These are phyloP conservation scores for Drosophila setifemur DNA, from an alignment of 1,140 invertebrate species.

Conservation along the genomic window DNA sequence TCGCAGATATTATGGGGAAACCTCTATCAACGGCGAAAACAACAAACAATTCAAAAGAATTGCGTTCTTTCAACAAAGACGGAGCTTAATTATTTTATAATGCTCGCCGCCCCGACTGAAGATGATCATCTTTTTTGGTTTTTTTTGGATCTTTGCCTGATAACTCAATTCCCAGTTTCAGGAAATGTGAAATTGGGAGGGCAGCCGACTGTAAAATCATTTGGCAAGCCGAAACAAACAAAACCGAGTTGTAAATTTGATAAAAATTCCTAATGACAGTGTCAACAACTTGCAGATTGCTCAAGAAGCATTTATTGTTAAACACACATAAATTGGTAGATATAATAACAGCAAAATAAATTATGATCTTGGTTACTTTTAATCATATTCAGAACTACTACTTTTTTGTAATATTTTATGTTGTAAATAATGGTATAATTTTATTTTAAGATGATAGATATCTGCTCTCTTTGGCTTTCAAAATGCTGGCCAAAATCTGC, in stretches of 20 bases:
- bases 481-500: no score
- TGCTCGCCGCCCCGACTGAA: background rate
- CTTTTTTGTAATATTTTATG: no score
- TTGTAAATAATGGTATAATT: no score
- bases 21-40: conserved; percentile 22
- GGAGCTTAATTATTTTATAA: conserved; percentile 36
- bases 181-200: no score
- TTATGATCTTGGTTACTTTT: no score
- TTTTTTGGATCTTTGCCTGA: conserved; percentile 4
- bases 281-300: conserved; percentile 23
- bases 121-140: conserved; percentile 12
- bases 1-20: conserved; percentile 23
- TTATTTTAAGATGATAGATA: no score
- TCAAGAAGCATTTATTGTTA: no score
- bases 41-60: conserved; percentile 40
- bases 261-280: conserved; percentile 19
- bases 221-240: conserved; percentile 7
- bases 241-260: conserved; percentile 21
- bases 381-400: no score
- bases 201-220: conserved; percentile 8
- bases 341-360: no score
- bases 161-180: conserved; percentile 27
- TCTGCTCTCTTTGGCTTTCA: no score
- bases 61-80: conserved; percentile 12
- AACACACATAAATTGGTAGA: no score